Evolutionary conservation across 2,113 vertebrate species (phyloP).

Genomic region (Gavialis gangeticus): DNA sequence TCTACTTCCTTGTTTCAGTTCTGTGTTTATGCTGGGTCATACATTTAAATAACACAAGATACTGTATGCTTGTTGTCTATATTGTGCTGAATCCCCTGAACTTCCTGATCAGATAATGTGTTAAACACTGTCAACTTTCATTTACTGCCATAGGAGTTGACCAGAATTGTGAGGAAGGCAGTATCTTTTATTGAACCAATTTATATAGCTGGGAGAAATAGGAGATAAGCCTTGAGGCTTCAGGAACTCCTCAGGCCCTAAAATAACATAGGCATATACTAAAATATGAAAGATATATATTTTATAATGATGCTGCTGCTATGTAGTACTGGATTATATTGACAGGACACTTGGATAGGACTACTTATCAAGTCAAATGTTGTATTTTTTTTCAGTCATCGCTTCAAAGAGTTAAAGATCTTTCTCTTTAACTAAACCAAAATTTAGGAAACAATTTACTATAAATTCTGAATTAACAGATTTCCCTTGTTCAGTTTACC

Average conservation of each 20-base stretch:
- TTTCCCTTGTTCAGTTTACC: neutral
- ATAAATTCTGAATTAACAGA: neutral
- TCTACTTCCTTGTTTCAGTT: neutral
- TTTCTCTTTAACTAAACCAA: neutral
- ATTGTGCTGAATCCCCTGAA: neutral
- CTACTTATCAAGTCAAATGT: neutral
- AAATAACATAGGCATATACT: neutral
- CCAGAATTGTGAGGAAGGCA: too few species aligned
- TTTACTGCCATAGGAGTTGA: too few species aligned
- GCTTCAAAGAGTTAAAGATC: too few species aligned
- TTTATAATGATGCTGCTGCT: neutral
- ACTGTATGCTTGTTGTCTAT: too few species aligned
- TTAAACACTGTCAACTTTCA: neutral
- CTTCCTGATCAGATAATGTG: neutral
- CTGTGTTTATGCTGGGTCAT: neutral
- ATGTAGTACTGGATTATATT: neutral
- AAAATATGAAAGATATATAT: neutral
- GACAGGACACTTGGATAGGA: neutral
- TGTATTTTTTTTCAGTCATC: too few species aligned
- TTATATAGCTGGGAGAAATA: too few species aligned
- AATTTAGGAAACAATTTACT: neutral
- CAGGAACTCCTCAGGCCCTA: neutral
- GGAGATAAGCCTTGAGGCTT: too few species aligned
- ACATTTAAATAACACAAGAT: neutral
- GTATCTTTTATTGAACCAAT: too few species aligned